phyloP scores from a whole-genome alignment of 2,888 invertebrate genomes.

The Caenorhabditis sinica region DNA sequence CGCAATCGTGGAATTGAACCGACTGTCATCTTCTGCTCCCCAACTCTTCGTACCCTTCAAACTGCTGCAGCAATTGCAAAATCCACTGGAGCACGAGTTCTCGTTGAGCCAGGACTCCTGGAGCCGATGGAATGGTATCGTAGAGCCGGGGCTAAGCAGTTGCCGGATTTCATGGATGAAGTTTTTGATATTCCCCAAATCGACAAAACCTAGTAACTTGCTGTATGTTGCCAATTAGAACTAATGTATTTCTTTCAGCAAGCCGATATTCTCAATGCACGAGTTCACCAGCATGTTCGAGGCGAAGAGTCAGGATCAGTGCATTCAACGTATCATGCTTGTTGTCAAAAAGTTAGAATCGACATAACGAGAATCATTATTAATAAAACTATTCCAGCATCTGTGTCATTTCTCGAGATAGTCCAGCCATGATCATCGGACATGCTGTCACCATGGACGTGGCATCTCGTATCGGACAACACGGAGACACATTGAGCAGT shows the following conservation, averaged over 20 bases:
- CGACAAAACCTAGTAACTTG: conserved; percentile 50
- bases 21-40: conserved; percentile 58
- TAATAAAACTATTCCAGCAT: conserved; percentile 54
- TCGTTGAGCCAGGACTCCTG: conserved; percentile 68
- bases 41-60: conserved; percentile 70
- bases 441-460: conserved; percentile 67
- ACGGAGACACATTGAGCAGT: conserved; percentile 36
- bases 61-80: conserved; percentile 66
- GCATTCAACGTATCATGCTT: conserved; percentile 54
- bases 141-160: conserved; percentile 44
- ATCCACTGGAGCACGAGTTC: conserved; percentile 47
- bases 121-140: conserved; percentile 69
- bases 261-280: conserved; percentile 54
- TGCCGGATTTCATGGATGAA: conserved; percentile 55
- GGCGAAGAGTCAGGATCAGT: conserved; percentile 54
- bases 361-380: neutral
- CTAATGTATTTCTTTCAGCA: conserved; percentile 31
- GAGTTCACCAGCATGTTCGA: conserved; percentile 52
- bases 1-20: conserved; percentile 55
- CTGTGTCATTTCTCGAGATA: conserved; percentile 41
- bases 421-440: conserved; percentile 50
- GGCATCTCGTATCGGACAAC: conserved; percentile 44
- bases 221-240: neutral
- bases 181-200: conserved; percentile 38
- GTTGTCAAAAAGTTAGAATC: conserved; percentile 53